These are phyloP conservation scores for Panopea generosa DNA, from an alignment of 2,888 invertebrate species.

Conservation along the genomic window DNA sequence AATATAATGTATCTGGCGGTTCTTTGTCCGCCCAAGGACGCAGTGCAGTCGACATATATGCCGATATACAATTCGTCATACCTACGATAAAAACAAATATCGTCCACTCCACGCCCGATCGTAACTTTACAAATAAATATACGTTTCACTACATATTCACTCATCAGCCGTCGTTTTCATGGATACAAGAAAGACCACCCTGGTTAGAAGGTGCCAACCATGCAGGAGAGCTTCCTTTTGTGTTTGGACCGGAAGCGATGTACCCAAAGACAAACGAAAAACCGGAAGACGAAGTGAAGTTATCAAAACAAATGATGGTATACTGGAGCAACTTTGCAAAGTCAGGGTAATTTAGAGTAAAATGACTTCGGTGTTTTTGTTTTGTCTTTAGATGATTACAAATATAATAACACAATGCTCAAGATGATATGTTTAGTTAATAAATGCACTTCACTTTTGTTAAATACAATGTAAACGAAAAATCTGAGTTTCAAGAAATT, in stretches of 20 bases:
- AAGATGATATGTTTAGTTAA: no score
- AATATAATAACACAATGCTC: no score
- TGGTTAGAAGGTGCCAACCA: constrained; percentile 97
- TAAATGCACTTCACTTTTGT: no score
- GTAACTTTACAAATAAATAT: constrained; percentile 87
- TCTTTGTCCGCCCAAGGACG: constrained; percentile 36
- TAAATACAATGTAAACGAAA: no score
- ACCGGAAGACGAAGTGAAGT: constrained; percentile 91
- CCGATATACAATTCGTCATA: constrained; percentile 52
- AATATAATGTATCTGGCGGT: constrained; percentile 32
- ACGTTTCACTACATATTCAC: constrained; percentile 95
- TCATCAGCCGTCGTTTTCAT: constrained; percentile 91
- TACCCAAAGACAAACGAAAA: constrained; percentile 40
- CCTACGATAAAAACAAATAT: constrained; percentile 85
- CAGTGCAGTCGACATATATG: constrained; percentile 45
- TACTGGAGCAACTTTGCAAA: constrained; percentile 98
- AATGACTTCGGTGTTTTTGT: no score
- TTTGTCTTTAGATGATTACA: no score
- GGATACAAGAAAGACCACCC: constrained; percentile 90
- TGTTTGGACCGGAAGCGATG: constrained; percentile 93
- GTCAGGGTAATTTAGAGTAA: constrained; percentile 91
- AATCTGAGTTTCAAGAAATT: no score
- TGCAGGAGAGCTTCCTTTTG: constrained; percentile 96
- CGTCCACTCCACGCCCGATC: constrained; percentile 89
- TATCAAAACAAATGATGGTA: constrained; percentile 94